These are phyloP conservation scores for Grammomys surdaster DNA, from an alignment of 2,113 vertebrate species.

Conservation along the genomic window DNA sequence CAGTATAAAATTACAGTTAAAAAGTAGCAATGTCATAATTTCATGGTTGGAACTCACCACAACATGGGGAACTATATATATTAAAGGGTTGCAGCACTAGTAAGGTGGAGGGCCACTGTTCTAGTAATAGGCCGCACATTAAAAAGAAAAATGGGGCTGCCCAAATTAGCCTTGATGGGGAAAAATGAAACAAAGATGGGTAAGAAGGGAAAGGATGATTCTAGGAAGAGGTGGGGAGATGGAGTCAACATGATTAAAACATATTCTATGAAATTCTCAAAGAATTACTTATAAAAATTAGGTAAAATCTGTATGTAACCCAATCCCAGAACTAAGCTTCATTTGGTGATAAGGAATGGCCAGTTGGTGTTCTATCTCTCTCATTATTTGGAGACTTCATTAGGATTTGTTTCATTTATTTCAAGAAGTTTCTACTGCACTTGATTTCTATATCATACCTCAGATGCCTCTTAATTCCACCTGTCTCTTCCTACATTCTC, in stretches of 20 bases:
- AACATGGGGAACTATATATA: too few species aligned
- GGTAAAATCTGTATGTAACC: neutral
- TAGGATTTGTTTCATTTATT: too few species aligned
- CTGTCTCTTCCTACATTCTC: neutral
- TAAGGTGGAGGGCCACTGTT: neutral
- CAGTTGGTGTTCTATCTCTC: neutral
- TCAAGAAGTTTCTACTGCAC: neutral
- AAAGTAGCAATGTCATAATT: too few species aligned
- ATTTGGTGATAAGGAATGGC: neutral
- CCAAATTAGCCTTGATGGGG: neutral
- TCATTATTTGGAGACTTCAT: too few species aligned
- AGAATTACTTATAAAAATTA: neutral
- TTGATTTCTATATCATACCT: neutral
- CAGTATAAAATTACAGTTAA: too few species aligned
- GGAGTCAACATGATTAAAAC: neutral
- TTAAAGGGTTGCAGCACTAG: neutral
- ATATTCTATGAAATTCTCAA: neutral
- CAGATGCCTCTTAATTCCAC: neutral
- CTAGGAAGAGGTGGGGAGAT: neutral
- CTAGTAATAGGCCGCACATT: neutral
- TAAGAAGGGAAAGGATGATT: neutral
- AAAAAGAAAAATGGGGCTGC: neutral
- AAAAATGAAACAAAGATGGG: neutral
- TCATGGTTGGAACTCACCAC: too few species aligned
- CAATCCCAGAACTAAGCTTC: neutral